Evolutionary conservation across 1,140 invertebrate genomes (phyloP), one percentile per base, ranked within the genome.

Genomic region (Stenopsyche tienmushanensis): DNA sequence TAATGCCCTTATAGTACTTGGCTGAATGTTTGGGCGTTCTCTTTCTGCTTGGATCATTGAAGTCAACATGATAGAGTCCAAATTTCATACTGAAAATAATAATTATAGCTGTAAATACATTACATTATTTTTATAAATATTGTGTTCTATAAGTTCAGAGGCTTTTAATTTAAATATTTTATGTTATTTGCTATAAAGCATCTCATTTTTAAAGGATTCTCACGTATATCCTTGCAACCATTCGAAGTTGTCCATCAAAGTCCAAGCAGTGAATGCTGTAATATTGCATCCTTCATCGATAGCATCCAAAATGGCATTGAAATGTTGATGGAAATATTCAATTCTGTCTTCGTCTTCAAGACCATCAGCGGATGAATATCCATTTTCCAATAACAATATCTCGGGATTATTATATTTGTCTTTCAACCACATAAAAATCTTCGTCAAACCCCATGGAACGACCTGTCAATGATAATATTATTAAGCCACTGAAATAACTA

Each of bases 11-110:
- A 45, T 63, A 69, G 34, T 67, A 67, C 1, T 81, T 68, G 0
- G 83, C 80, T 13, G 89, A 90, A 21, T 80, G 76, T 72, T 90
- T 90, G 1, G 83, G 82, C 1, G 80, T 86, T 64, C 89, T 80
- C 1, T 78, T 80, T 66, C 84, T 78, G 1, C 82, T 72, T 0
- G 84, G 82, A 66, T 85, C 78, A 2, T 72, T 78, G 66, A 90
- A 90, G 72, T 91, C 83, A 1, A 91, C 86, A 10, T 83, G 77
- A 66, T 86, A 83, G 0, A 91, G 67, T 5, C 90, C 90, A 74
- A 89, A 91, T 64, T 79, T 82, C 71, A 83, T 77, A 3, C 82
- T 82, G 72, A 66, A 76, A 76, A 72, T 71, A 54, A 10, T n/a
- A 34, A 20, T n/a, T 39, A 39, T 8, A 39, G n/a, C n/a, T n/a